Evolutionary conservation across 2,888 invertebrate genomes (phyloP), one percentile per base, ranked within the genome.

Genomic region (Villa cingulata): DNA sequence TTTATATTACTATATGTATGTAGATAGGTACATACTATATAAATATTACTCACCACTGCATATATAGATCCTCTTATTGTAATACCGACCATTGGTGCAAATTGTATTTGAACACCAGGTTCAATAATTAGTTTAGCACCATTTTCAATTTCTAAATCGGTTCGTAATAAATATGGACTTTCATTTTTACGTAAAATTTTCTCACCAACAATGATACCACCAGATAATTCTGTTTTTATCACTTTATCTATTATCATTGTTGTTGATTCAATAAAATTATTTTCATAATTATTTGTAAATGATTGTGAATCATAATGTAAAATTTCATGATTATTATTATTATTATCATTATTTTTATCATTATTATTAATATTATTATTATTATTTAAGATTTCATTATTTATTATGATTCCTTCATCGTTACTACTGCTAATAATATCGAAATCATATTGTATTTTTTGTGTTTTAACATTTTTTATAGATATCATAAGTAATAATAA

Each of bases 81-180:
- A 62, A 98, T 82, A 53, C 96, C 96, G 58, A 88, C 81, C 72
- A 91, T 90, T 3, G 95, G 88, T 6, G 86, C 85, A 68, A 97
- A 92, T 57, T 83, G 77, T 46, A 98, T 72, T 59, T 83, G 84
- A 0, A 92, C 91, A 23, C 96, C 97, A 15, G 94, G 81, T 64
- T 92, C 90, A 49, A 97, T 80, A 46, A 83, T 75, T 58, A 97
- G 72, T 60, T 85, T 84, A 0, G 83, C 89, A 52, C 81, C 80
- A 54, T 77, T 74, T 58, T 86, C 83, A 45, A 95, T 75, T 57
- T 85, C 74, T 49, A 92, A 72, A 70, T 91, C 88, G 62, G 86
- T 84, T 52, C 83, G 74, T 20, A 87, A 72, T 58, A 83, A 70
- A 62, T 84, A 90, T 20, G 89, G 89, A 60, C 85, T 86, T 57